Percentiles rank a stretch among this genome's conserved stretches.
phyloP scores from a whole-genome alignment of 2,797 vertebrate species.

The Brotula barbata region DNA sequence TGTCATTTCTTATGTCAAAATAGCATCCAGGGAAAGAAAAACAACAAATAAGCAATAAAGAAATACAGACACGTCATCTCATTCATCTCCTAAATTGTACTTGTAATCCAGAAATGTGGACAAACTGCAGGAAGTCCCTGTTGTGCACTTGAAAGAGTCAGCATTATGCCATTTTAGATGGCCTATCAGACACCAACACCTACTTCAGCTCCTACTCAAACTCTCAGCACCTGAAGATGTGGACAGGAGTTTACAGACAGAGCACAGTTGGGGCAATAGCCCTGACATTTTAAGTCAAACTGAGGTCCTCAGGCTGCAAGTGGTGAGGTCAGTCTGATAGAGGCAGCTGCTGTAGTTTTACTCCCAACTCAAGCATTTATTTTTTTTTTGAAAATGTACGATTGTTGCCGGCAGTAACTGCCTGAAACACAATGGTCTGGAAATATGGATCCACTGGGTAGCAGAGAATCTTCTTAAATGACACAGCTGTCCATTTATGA shows the following conservation, averaged over 20 bases:
- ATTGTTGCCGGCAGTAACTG: slow-evolving; percentile 51
- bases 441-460: slow-evolving; percentile 53
- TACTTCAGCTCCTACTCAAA: slow-evolving; percentile 39
- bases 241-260: slow-evolving; percentile 31
- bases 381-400: slow-evolving; percentile 39
- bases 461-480: slow-evolving; percentile 54
- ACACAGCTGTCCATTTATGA: slow-evolving; percentile 55
- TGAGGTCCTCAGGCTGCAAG: slow-evolving; percentile 47
- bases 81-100: slow-evolving; percentile 9
- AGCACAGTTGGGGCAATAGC: slow-evolving; percentile 43
- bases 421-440: slow-evolving; percentile 42
- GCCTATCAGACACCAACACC: slow-evolving; percentile 27
- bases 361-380: slow-evolving; percentile 25
- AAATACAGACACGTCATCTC: slow-evolving; percentile 5
- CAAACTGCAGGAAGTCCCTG: background rate
- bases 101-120: slow-evolving; percentile 7
- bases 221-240: slow-evolving; percentile 39
- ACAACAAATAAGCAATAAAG: background rate
- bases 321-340: slow-evolving; percentile 51
- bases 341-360: slow-evolving; percentile 47
- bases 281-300: slow-evolving; percentile 56
- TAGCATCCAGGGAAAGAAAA: slow-evolving; percentile 4
- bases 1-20: too few species aligned
- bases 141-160: slow-evolving; percentile 32
- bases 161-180: slow-evolving; percentile 24